These are phyloP conservation scores for Drosophila suboccidentalis DNA, from an alignment of 2,888 invertebrate species.

Conservation along the genomic window DNA sequence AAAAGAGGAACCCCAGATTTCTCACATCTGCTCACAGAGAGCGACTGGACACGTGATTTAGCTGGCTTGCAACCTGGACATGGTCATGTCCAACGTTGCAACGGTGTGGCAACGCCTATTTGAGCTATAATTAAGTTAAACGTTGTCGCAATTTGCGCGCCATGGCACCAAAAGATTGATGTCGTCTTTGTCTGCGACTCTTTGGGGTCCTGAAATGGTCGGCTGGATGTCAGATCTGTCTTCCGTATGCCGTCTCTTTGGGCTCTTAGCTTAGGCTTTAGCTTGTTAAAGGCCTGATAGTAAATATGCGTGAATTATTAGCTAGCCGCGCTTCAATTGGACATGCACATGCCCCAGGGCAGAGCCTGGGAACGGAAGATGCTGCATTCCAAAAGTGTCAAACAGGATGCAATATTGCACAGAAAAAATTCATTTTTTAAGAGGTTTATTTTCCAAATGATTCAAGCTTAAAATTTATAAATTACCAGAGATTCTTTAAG, in stretches of 20 bases:
- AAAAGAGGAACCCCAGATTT: slow-evolving; percentile 18
- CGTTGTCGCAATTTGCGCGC: slow-evolving; percentile 80
- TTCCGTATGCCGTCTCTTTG: background rate
- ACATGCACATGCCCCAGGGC: slow-evolving; percentile 64
- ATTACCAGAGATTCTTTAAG: too few relatives aligned
- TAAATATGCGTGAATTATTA: slow-evolving; percentile 79
- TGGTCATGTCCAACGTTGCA: slow-evolving; percentile 57
- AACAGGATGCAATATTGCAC: slow-evolving; percentile 16
- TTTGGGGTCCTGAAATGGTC: slow-evolving; percentile 29
- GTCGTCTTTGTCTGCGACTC: slow-evolving; percentile 66
- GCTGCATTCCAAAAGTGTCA: slow-evolving; percentile 36
- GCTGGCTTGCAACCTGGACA: slow-evolving; percentile 56
- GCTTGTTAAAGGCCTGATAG: slow-evolving; percentile 73
- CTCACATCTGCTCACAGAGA: slow-evolving; percentile 22
- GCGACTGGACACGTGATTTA: slow-evolving; percentile 40
- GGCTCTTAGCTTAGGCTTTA: background rate
- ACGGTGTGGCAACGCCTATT: slow-evolving; percentile 76
- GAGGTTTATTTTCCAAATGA: too few relatives aligned
- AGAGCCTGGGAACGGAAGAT: slow-evolving; percentile 66
- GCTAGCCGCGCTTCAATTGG: slow-evolving; percentile 66
- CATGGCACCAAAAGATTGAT: slow-evolving; percentile 70
- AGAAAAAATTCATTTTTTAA: background rate
- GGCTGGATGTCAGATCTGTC: slow-evolving; percentile 27
- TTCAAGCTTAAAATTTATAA: too few relatives aligned
- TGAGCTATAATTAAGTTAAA: slow-evolving; percentile 82